phyloP scores from a whole-genome alignment of 2,113 vertebrate species.

The Oreocharis arfaki region DNA sequence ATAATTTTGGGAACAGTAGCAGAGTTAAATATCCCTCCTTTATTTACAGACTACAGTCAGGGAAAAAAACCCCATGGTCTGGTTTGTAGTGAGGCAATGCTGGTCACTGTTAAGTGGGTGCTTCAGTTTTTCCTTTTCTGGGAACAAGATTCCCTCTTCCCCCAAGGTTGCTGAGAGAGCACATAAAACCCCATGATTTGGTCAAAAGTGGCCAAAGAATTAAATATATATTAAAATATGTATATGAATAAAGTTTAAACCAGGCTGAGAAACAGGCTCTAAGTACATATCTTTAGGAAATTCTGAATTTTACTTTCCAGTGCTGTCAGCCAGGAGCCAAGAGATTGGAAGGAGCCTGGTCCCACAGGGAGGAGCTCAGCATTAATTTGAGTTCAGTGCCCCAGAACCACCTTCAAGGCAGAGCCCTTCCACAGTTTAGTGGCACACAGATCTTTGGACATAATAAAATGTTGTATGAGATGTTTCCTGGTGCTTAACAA shows the following conservation, averaged over 20 bases:
- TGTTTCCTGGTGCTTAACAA: neutral
- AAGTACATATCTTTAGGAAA: neutral
- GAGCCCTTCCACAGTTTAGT: neutral
- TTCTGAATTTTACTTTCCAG: neutral
- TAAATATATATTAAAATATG: neutral
- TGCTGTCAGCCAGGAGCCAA: neutral
- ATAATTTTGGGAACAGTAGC: neutral
- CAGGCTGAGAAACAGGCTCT: neutral
- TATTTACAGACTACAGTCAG: neutral
- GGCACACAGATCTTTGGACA: neutral
- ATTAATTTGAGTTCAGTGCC: neutral
- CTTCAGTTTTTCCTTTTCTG: neutral
- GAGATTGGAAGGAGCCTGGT: neutral
- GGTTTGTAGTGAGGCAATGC: neutral
- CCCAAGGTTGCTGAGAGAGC: neutral
- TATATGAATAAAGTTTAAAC: neutral
- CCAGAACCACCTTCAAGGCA: neutral
- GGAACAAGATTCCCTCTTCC: neutral
- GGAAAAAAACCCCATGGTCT: neutral
- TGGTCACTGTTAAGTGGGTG: neutral
- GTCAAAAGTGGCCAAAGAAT: neutral
- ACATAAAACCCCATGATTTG: neutral
- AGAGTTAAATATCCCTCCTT: neutral
- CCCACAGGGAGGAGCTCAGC: neutral
- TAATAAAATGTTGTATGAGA: fast-evolving